phyloP scores from a whole-genome alignment of 2,888 invertebrate species.

The Drosophila pseudotakahashii region DNA sequence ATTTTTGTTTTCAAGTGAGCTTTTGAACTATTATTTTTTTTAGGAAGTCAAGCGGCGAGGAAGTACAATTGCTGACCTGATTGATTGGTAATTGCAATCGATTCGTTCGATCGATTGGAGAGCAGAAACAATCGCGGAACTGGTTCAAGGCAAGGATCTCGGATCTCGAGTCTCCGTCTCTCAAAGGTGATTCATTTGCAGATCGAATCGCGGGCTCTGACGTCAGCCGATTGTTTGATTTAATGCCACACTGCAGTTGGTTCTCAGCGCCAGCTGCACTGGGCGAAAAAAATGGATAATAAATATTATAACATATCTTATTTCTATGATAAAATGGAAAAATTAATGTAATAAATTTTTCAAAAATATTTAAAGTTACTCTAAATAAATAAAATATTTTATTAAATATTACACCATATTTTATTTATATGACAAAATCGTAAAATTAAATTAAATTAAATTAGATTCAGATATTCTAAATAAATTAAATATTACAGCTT shows the following conservation, averaged over 20 bases:
- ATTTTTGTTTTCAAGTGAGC: conserved; percentile 38
- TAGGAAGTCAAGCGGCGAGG: conserved; percentile 63
- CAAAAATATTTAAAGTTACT: no score
- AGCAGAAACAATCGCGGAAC: conserved; percentile 37
- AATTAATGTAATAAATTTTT: no score
- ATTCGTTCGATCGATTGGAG: conserved; percentile 27
- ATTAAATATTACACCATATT: no score
- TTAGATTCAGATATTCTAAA: no score
- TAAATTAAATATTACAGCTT: no score
- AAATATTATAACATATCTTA: no score
- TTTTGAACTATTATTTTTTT: conserved; percentile 20
- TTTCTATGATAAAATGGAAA: no score
- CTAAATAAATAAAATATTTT: no score
- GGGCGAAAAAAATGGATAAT: neutral
- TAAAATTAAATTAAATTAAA: no score
- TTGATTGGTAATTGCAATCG: conserved; percentile 39
- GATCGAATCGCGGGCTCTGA: conserved; percentile 32
- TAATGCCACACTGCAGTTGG: conserved; percentile 28
- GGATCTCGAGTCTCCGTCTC: neutral
- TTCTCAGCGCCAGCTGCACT: conserved; percentile 24
- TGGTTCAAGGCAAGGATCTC: conserved; percentile 40
- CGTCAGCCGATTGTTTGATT: conserved; percentile 43
- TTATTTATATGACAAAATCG: no score
- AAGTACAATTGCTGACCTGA: conserved; percentile 48
- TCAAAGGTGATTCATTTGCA: conserved; percentile 24